Evolutionary conservation across 2,888 invertebrate genomes (phyloP), one percentile per base, ranked within the genome.

Genomic region (Melinaea marsaeus): DNA sequence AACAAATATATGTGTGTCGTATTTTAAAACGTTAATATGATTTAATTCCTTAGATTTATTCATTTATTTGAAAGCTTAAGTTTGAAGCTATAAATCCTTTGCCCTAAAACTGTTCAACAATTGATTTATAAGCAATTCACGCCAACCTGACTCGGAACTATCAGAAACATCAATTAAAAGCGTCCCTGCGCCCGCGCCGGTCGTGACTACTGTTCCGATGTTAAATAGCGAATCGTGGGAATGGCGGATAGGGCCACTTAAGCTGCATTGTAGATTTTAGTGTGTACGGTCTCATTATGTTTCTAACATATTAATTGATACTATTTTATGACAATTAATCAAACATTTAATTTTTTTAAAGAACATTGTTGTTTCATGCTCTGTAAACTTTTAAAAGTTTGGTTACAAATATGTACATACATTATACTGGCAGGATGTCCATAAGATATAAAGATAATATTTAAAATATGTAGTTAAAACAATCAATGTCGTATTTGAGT

Each of bases 161-260:
- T 66, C 66, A 56, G 66, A 61, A 55, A 64, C 65, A 73, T 72
- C 72, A 72, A 72, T 73, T 74, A 74, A 75, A 69, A 57, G 62
- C 57, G 61, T 61, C 62, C 64, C 70, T 51, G 66, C 69, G 71
- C 66, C 63, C 65, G 68, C 65, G 68, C 62, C 67, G 64, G 51
- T 77, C 78, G 78, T 79, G 78, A 79, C 78, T 76, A 66, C 73
- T 75, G 77, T 72, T 69, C 73, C 65, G 71, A 69, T 73, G 73
- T 71, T 73, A 74, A 74, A 75, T 74, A 75, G 72, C 71, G 67
- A 68, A 70, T 72, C 76, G 77, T 77, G 76, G 76, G 76, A 76
- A 75, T 65, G 61, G 68, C 62, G 67, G 61, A 67, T 65, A 69
- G 63, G 60, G 60, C 68, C 55, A 62, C 69, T 60, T 64, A 55